Evolutionary conservation across 2,888 invertebrate species (phyloP).

Genomic region (Buathra laborator): DNA sequence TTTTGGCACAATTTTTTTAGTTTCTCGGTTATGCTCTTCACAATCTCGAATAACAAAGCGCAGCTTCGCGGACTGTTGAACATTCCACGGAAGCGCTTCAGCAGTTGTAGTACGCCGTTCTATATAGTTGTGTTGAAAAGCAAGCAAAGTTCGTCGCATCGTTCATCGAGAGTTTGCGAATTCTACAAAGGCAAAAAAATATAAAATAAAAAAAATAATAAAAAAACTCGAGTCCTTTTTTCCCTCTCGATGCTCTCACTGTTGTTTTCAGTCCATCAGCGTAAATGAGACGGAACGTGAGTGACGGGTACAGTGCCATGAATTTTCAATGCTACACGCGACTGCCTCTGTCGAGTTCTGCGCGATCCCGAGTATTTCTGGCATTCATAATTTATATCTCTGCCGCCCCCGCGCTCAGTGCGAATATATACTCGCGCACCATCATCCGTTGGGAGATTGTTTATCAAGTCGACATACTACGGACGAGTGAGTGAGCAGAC

Average conservation of each 20-base stretch:
- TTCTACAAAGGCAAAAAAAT: conserved; percentile 51
- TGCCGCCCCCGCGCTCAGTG: conserved; percentile 31
- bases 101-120: conserved; percentile 19
- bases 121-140: background rate
- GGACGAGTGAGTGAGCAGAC: conserved; percentile 35
- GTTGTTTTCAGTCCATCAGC: conserved; percentile 65
- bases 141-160: conserved; percentile 52
- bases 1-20: conserved; percentile 2
- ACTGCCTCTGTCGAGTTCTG: conserved; percentile 53
- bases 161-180: conserved; percentile 50
- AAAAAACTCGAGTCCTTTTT: conserved; percentile 4
- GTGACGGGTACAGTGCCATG: conserved; percentile 61
- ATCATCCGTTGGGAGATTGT: conserved; percentile 56
- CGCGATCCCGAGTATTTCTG: conserved; percentile 61
- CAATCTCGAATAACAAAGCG: conserved; percentile 26
- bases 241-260: conserved; percentile 7
- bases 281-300: conserved; percentile 66
- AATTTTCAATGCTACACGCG: conserved; percentile 67
- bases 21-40: conserved; percentile 14
- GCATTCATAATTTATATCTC: conserved; percentile 68
- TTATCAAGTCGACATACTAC: conserved; percentile 64
- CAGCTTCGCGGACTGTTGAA: conserved; percentile 18
- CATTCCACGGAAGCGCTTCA: conserved; percentile 3
- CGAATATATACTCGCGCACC: conserved; percentile 20
- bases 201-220: background rate